A percentile compares a stretch with the other conserved stretches of the same genome.
phyloP scores from a whole-genome alignment of 2,113 vertebrate species.

The Halcyon senegalensis region DNA sequence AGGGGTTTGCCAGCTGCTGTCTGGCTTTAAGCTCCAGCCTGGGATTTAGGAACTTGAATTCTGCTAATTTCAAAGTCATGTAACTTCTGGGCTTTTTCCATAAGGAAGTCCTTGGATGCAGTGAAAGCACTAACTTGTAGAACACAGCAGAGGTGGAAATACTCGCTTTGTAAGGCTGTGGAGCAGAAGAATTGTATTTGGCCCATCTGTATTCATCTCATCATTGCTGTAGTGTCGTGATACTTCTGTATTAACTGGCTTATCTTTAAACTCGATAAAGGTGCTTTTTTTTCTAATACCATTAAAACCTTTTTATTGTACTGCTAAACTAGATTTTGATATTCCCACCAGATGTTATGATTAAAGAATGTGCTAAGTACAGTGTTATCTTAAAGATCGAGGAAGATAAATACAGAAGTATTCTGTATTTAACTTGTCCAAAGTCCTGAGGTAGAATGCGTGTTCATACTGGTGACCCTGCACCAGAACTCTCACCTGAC shows the following conservation, averaged over 20 bases:
- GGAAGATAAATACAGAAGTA: background rate
- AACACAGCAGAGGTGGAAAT: background rate
- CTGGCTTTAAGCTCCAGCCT: background rate
- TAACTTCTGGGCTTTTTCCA: background rate
- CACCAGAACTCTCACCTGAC: background rate
- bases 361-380: background rate
- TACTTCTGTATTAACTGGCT: background rate
- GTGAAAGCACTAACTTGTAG: background rate
- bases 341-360: background rate
- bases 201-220: background rate
- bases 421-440: background rate
- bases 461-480: background rate
- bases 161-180: background rate
- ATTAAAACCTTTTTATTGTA: conserved; percentile 35
- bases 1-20: background rate
- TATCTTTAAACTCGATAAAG: background rate
- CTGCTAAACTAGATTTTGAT: background rate
- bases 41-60: background rate
- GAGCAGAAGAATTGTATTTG: background rate
- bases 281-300: background rate
- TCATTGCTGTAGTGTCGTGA: background rate
- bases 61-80: background rate
- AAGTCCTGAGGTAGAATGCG: background rate
- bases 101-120: background rate
- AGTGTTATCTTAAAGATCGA: background rate